Evolutionary conservation across 37 sponge, comb jelly and placozoan genomes (phyloP).

Genomic region (Cladorhizidae sp.): DNA sequence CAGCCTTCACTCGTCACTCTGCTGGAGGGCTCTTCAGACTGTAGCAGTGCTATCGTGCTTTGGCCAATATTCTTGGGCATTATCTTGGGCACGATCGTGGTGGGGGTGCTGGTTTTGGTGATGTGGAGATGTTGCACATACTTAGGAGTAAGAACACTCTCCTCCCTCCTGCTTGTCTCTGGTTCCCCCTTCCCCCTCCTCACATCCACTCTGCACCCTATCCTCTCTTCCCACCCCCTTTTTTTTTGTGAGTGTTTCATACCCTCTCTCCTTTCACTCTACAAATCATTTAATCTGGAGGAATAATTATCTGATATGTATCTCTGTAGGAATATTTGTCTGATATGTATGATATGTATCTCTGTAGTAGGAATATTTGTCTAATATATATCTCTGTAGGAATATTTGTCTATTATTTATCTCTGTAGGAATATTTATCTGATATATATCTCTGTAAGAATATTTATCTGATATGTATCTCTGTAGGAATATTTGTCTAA

Average conservation of each 20-base stretch:
- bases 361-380: too few species aligned
- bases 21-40: slow-evolving; percentile 12
- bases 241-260: neutral
- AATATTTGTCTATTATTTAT: too few species aligned
- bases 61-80: slow-evolving; percentile 61
- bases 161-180: too few species aligned
- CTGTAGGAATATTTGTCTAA: too few species aligned
- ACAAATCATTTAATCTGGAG: neutral
- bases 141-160: slow-evolving; percentile 36
- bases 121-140: slow-evolving; percentile 41
- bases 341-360: too few species aligned
- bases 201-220: neutral
- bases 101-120: slow-evolving; percentile 39
- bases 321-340: too few species aligned
- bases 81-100: slow-evolving; percentile 45
- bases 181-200: too few species aligned
- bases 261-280: neutral
- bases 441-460: too few species aligned
- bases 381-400: too few species aligned
- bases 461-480: too few species aligned
- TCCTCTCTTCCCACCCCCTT: neutral
- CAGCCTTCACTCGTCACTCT: slow-evolving; percentile 21
- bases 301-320: too few species aligned
- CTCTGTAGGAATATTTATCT: too few species aligned
- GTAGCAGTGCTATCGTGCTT: slow-evolving; percentile 4